These are phyloP conservation scores for Athripsodes cinereus DNA, from an alignment of 2,888 invertebrate genomes.

Conservation along the genomic window DNA sequence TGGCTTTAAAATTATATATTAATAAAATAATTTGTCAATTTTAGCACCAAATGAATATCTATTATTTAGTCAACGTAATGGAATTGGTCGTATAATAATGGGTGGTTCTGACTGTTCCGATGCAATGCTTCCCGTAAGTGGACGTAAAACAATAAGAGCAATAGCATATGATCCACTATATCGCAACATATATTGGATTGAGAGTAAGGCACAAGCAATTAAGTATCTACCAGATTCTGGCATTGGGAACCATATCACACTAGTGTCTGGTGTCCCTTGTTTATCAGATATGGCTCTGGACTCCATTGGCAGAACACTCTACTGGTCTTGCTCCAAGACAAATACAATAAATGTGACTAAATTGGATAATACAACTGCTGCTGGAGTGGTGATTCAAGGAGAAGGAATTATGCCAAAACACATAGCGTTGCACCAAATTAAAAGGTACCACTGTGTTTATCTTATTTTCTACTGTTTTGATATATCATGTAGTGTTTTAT, in stretches of 20 bases:
- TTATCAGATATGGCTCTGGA: conserved; percentile 85
- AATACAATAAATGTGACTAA: conserved; percentile 87
- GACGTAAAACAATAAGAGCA: conserved; percentile 71
- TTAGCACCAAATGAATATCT: conserved; percentile 80
- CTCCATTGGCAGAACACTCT: conserved; percentile 73
- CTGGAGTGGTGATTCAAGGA: conserved; percentile 66
- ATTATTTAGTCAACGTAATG: conserved; percentile 77
- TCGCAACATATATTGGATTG: conserved; percentile 62
- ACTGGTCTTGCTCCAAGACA: conserved; percentile 80
- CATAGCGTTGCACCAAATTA: conserved; percentile 77
- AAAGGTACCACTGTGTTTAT: conserved; percentile 48
- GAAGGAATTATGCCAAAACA: conserved; percentile 77
- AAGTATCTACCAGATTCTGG: conserved; percentile 62
- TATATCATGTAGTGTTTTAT: no score
- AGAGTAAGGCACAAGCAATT: conserved; percentile 70
- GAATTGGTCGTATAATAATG: conserved; percentile 73
- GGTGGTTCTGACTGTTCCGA: conserved; percentile 78
- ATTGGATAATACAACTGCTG: conserved; percentile 54
- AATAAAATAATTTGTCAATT: no score
- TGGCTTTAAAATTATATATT: no score
- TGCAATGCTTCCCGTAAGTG: conserved; percentile 70
- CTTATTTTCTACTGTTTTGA: background rate
- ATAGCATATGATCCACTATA: conserved; percentile 79
- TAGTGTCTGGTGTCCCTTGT: conserved; percentile 55
- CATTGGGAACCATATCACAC: conserved; percentile 44